Evolutionary conservation across 2,797 vertebrate genomes (phyloP).

Genomic region (Poeciliopsis presidionis): DNA sequence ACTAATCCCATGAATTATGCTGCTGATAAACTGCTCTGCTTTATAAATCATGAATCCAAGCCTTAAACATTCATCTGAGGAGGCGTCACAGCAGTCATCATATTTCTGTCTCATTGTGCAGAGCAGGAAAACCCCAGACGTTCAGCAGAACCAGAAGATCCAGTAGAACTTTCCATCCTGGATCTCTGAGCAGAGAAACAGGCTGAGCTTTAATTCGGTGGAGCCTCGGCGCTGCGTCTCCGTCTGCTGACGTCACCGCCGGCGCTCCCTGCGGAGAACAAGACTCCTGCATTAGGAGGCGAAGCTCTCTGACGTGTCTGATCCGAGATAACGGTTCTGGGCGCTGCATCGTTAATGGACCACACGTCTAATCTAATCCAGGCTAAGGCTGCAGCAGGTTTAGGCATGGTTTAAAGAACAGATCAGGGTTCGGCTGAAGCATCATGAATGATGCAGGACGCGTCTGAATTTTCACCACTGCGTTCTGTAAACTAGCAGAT

Average conservation of each 20-base stretch:
- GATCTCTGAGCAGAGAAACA: background rate
- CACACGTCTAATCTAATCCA: background rate
- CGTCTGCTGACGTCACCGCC: constrained; percentile 13
- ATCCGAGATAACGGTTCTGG: constrained; percentile 34
- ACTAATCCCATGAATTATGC: background rate
- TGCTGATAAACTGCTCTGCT: background rate
- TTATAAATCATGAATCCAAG: background rate
- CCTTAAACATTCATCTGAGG: constrained; percentile 1
- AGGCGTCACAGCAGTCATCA: constrained; percentile 17
- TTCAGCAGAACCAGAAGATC: constrained; percentile 11
- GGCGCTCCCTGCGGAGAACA: constrained; percentile 25
- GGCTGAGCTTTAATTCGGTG: background rate
- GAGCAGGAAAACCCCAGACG: constrained; percentile 1
- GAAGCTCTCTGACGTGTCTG: constrained; percentile 40
- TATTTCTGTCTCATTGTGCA: background rate
- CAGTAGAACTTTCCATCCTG: background rate
- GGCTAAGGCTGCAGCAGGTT: background rate
- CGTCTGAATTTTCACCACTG: background rate
- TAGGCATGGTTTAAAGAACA: background rate
- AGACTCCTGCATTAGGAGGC: constrained; percentile 46
- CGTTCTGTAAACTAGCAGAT: background rate
- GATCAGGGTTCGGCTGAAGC: background rate
- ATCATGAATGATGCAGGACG: background rate
- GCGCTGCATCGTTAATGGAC: constrained; percentile 23
- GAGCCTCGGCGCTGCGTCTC: constrained; percentile 16